phyloP scores from a whole-genome alignment of 2,888 invertebrate species.

The Brenthis hecate region DNA sequence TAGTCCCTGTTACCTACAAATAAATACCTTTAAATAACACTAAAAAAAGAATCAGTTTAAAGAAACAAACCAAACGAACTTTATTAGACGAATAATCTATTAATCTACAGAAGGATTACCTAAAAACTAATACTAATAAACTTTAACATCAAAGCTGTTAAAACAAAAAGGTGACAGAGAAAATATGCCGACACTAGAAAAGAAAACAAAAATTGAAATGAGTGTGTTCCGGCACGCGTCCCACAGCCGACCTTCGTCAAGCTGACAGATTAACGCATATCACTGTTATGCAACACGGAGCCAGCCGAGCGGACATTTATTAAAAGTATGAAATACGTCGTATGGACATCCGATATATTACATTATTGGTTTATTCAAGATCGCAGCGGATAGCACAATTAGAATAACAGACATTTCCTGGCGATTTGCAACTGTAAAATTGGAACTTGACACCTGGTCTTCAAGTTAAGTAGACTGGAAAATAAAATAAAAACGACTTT shows the following conservation, averaged over 20 bases:
- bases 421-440: constrained; percentile 5
- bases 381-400: constrained; percentile 17
- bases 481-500: too few relatives aligned
- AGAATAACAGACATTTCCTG: constrained; percentile 34
- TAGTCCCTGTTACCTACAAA: too few relatives aligned
- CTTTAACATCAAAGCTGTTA: constrained; percentile 26
- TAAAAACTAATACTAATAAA: constrained; percentile 23
- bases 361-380: constrained; percentile 33
- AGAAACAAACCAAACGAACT: not conserved
- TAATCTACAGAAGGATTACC: constrained; percentile 4
- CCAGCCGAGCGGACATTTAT: constrained; percentile 53
- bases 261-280: constrained; percentile 76
- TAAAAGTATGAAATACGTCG: constrained; percentile 42
- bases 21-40: too few relatives aligned
- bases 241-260: constrained; percentile 72
- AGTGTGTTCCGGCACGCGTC: constrained; percentile 71
- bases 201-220: constrained; percentile 54
- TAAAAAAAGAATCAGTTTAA: not conserved
- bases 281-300: constrained; percentile 63
- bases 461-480: too few relatives aligned
- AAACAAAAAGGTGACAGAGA: constrained; percentile 35
- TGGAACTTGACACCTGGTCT: constrained; percentile 22
- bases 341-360: constrained; percentile 35
- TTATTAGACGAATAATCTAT: not conserved
- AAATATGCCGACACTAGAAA: constrained; percentile 27